Conservation (phyloP, 2,888 invertebrate species). For the Eurois occulta region DNA sequence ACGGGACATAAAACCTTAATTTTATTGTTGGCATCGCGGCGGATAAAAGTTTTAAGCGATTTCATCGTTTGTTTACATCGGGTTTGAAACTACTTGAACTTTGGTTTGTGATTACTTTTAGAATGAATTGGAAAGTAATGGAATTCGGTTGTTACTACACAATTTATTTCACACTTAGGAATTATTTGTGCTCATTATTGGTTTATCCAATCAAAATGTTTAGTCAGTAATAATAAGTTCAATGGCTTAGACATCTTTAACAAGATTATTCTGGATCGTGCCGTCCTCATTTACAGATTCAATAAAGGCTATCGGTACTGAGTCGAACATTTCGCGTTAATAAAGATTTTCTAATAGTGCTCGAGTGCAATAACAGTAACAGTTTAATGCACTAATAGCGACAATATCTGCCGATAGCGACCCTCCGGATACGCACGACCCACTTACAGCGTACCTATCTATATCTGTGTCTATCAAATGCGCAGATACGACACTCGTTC, state of each 20-base stretch:
- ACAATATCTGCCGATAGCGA: constrained; percentile 77
- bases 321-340: constrained; percentile 44
- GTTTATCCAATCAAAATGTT: constrained; percentile 4
- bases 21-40: constrained; percentile 53
- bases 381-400: constrained; percentile 80
- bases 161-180: background rate
- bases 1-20: constrained; percentile 65
- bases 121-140: constrained; percentile 35
- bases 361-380: constrained; percentile 67
- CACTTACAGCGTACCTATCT: constrained; percentile 73
- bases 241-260: constrained; percentile 7
- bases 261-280: constrained; percentile 16
- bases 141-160: constrained; percentile 13
- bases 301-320: constrained; percentile 52
- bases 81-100: constrained; percentile 55
- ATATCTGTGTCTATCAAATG: constrained; percentile 64
- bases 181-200: constrained; percentile 8
- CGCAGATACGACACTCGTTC: constrained; percentile 68
- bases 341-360: constrained; percentile 64
- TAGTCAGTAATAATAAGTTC: constrained; percentile 14
- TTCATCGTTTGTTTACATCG: constrained; percentile 59
- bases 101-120: constrained; percentile 52
- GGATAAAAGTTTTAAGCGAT: constrained; percentile 59
- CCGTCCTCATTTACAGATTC: constrained; percentile 45
- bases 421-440: constrained; percentile 87